Evolutionary conservation across 2,888 invertebrate species (phyloP), one percentile per base, ranked within the genome.

Genomic region (Fissipunctia ypsillon): DNA sequence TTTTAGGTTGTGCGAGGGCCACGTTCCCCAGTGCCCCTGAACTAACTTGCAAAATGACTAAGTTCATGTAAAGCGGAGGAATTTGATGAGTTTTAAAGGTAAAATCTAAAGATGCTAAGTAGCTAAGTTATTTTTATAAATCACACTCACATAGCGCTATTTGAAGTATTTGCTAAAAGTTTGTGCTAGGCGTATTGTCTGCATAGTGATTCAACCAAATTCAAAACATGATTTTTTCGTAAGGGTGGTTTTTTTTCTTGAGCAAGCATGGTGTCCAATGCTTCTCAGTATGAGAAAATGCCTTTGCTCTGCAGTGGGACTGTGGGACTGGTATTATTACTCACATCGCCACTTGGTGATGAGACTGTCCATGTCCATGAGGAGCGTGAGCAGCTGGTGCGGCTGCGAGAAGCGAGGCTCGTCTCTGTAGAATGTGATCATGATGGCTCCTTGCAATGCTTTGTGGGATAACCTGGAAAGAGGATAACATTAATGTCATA

Each of bases 261-360:
- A 52, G 14, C 14, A 52, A 25, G n/a, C 50, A 25, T 14, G 14
- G 25, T 52, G n/a, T 25, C 14, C 52, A 25, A 52, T 16, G 25
- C 52, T 54, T 28, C 54, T 54, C 0, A 25, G 6, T 52, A 54
- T 7, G 50, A n/a, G n/a, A 52, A 52, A 2, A 6, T 14, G 2
- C 14, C 25, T 50, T n/a, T 12, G 50, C 4, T 12, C n/a, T 4
- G 12, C n/a, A 52, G 14, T 25, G 25, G 6, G 52, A 25, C 16
- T 7, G 3, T 54, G 19, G 3, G 28, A 0, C 3, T 28, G 19
- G 56, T 19, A 19, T 28, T 19, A 28, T 1, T 19, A 59, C 98
- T 97, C 96, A 99, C 99, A 99, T 94, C 99, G 97, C 99, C 99
- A 99, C 95, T 99, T 99, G 56, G 99, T 99, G 90, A 99, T 98